A percentile compares a stretch with the other conserved stretches of the same genome.
Conservation (phyloP, 2,113 vertebrate genomes). For the Mola mola region DNA sequence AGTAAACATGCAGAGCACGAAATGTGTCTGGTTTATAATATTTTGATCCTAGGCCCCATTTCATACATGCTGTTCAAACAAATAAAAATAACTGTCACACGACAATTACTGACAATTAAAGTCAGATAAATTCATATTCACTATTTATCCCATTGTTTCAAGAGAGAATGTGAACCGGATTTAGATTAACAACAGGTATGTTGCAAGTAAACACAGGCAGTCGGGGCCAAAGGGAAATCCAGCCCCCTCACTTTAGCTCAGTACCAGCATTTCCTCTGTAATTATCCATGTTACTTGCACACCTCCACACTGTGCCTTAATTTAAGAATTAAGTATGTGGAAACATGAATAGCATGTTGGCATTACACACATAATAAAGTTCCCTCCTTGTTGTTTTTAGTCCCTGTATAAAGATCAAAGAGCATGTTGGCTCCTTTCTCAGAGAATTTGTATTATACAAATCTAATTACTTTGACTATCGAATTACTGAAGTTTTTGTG, state of each 20-base stretch:
- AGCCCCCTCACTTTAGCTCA: slow-evolving; percentile 49
- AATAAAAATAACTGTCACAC: too few species aligned
- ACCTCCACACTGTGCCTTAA: slow-evolving; percentile 77
- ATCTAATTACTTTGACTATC: slow-evolving; percentile 70
- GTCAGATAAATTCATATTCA: too few species aligned
- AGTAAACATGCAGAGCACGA: too few species aligned
- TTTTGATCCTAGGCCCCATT: too few species aligned
- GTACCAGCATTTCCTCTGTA: slow-evolving; percentile 58
- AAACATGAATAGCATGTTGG: slow-evolving; percentile 79
- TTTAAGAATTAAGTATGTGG: slow-evolving; percentile 72
- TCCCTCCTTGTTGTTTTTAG: slow-evolving; percentile 59
- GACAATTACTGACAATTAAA: too few species aligned
- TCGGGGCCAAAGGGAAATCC: slow-evolving; percentile 51
- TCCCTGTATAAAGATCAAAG: slow-evolving; percentile 78
- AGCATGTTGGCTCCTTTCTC: slow-evolving; percentile 60
- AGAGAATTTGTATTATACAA: slow-evolving; percentile 68
- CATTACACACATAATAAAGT: slow-evolving; percentile 72
- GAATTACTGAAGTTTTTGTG: slow-evolving; percentile 68
- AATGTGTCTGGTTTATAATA: too few species aligned
- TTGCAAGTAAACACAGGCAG: slow-evolving; percentile 41
- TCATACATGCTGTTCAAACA: too few species aligned
- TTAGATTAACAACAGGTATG: background rate
- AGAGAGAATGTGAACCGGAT: too few species aligned
- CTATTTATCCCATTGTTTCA: too few species aligned
- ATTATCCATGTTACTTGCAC: slow-evolving; percentile 66